These are phyloP conservation scores for Sinhomidia bicolor DNA, from an alignment of 2,888 invertebrate genomes.

Conservation along the genomic window DNA sequence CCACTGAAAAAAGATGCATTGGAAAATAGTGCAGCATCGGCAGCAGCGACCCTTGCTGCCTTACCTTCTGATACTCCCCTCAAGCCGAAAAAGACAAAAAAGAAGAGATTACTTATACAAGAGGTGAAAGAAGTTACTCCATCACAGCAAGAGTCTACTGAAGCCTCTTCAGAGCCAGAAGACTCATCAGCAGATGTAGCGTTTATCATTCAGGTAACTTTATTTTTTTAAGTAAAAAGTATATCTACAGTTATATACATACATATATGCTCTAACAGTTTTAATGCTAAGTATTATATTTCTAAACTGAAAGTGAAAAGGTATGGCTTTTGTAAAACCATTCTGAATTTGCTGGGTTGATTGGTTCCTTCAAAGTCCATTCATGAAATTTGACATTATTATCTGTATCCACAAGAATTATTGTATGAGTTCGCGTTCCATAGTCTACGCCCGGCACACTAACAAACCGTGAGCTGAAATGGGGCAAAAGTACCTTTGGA, in stretches of 20 bases:
- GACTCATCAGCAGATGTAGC: slow-evolving; percentile 85
- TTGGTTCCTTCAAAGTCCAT: slow-evolving; percentile 83
- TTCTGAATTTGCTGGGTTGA: slow-evolving; percentile 80
- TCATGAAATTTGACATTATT: slow-evolving; percentile 87
- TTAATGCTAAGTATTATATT: no score
- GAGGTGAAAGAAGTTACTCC: slow-evolving; percentile 81
- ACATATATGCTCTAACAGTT: not conserved
- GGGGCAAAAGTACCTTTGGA: slow-evolving; percentile 3
- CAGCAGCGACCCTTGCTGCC: slow-evolving; percentile 1
- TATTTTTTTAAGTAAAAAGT: not conserved
- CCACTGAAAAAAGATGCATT: slow-evolving; percentile 5
- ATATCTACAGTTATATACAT: not conserved
- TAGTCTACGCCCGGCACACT: slow-evolving; percentile 59
- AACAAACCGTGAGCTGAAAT: slow-evolving; percentile 71
- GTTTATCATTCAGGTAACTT: slow-evolving; percentile 85
- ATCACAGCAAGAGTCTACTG: slow-evolving; percentile 69
- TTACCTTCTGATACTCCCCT: slow-evolving; percentile 22
- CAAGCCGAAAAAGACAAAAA: slow-evolving; percentile 77
- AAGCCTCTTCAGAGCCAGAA: slow-evolving; percentile 81
- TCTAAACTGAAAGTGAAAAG: slow-evolving; percentile 24
- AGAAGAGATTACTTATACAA: slow-evolving; percentile 81
- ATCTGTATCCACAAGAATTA: slow-evolving; percentile 86
- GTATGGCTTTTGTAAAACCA: slow-evolving; percentile 76
- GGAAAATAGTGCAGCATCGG: not conserved
- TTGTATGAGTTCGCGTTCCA: slow-evolving; percentile 84